These are phyloP conservation scores for Dimorphilus gyrociliatus DNA, from an alignment of 2,888 invertebrate species.

Conservation along the genomic window DNA sequence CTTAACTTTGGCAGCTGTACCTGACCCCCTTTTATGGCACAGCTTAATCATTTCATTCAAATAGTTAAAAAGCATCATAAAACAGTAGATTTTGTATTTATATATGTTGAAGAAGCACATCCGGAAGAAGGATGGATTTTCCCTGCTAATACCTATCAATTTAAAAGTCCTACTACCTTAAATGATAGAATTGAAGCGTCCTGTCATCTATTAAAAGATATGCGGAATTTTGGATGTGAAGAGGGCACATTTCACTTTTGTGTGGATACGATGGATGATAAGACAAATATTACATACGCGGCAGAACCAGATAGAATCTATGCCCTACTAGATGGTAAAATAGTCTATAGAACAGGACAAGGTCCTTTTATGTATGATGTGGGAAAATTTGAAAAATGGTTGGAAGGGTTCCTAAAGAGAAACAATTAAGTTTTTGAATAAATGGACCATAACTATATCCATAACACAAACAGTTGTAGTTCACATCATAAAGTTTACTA, in stretches of 20 bases:
- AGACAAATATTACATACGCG: conserved; percentile 17
- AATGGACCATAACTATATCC: too few relatives aligned
- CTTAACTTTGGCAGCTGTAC: conserved; percentile 28
- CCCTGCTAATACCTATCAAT: conserved; percentile 13
- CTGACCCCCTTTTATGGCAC: conserved; percentile 25
- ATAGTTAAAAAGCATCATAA: conserved; percentile 15
- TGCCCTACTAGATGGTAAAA: conserved; percentile 14
- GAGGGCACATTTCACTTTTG: conserved; percentile 14
- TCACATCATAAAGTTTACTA: too few relatives aligned
- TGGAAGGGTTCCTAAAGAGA: conserved; percentile 7
- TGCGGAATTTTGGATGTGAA: too few relatives aligned
- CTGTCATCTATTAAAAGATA: conserved; percentile 7
- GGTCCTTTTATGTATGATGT: conserved; percentile 18
- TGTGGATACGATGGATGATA: conserved; percentile 18
- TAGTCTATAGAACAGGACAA: conserved; percentile 17
- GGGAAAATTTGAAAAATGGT: conserved; percentile 18
- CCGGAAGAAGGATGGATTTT: conserved; percentile 24
- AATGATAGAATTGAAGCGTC: conserved; percentile 17
- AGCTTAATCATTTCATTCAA: conserved; percentile 16
- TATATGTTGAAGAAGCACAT: conserved; percentile 28
- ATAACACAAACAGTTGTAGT: too few relatives aligned
- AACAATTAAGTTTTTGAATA: too few relatives aligned
- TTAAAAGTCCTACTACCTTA: conserved; percentile 13
- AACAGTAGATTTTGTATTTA: conserved; percentile 20
- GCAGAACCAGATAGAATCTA: conserved; percentile 22